Evolutionary conservation across 1,140 invertebrate genomes (phyloP).

Genomic region (Zaprionus nigranus): DNA sequence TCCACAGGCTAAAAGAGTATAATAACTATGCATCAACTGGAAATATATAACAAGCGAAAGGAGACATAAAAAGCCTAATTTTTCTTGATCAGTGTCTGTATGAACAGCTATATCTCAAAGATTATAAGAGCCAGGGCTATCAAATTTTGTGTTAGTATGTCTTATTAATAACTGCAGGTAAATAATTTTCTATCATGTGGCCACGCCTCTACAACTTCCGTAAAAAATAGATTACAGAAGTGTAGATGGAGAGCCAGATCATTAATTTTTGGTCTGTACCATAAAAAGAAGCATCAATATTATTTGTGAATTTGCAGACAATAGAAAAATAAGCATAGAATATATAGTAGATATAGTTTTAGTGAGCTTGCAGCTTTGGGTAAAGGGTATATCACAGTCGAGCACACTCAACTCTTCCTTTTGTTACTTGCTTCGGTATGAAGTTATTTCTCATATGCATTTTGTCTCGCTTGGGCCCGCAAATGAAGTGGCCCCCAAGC

Average conservation of each 20-base stretch:
- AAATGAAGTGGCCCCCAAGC: conserved; percentile 66
- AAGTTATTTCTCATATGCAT: conserved; percentile 65
- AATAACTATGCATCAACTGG: neutral
- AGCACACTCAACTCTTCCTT: neutral
- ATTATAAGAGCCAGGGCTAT: neutral
- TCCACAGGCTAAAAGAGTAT: neutral
- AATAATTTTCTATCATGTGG: too few relatives aligned
- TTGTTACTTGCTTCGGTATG: conserved; percentile 6
- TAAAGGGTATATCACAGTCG: neutral
- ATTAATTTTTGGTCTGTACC: neutral
- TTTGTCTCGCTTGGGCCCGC: conserved; percentile 52
- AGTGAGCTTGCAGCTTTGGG: too few relatives aligned
- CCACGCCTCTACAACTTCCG: too few relatives aligned
- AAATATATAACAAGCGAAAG: neutral
- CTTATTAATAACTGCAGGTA: neutral
- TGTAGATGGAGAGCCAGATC: too few relatives aligned
- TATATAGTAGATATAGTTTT: neutral
- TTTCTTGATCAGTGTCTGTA: neutral
- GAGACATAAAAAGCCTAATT: neutral
- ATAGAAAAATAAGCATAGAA: neutral
- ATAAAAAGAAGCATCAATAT: neutral
- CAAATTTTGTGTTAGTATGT: neutral
- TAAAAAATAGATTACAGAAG: too few relatives aligned
- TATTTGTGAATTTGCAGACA: neutral
- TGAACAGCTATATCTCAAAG: neutral